Evolutionary conservation across 2,113 vertebrate species (phyloP).

Genomic region (Galbula dea): DNA sequence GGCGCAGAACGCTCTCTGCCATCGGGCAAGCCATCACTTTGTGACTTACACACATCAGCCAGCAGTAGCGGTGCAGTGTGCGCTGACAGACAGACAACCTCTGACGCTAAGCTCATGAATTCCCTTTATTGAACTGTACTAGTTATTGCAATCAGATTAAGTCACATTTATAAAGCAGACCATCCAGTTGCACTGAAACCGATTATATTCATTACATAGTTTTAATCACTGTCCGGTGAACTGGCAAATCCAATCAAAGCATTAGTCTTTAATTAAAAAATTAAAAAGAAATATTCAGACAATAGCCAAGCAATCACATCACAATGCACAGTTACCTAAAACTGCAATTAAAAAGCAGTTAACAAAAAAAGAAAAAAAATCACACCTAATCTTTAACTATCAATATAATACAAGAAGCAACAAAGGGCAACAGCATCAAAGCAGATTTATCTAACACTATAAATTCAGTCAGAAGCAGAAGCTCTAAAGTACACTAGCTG

Average conservation of each 20-base stretch:
- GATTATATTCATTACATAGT: conserved; percentile 96
- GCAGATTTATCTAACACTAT: conserved; percentile 90
- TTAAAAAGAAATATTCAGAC: conserved; percentile 92
- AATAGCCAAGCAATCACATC: conserved; percentile 98
- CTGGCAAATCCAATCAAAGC: conserved; percentile 97
- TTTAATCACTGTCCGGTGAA: conserved; percentile 94
- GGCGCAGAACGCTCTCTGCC: neutral
- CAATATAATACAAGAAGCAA: conserved; percentile 93
- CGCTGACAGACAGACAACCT: conserved; percentile 46
- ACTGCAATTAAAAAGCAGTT: conserved; percentile 80
- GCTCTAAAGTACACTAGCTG: conserved; percentile 86
- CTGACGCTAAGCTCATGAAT: conserved; percentile 74
- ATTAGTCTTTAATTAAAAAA: conserved; percentile 97
- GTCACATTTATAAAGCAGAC: conserved; percentile 99
- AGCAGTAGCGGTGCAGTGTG: neutral
- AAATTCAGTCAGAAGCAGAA: conserved; percentile 84
- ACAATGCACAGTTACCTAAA: conserved; percentile 94
- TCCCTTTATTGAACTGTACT: conserved; percentile 95
- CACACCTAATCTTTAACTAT: conserved; percentile 87
- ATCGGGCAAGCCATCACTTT: neutral
- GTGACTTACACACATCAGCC: neutral
- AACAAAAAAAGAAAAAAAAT: conserved; percentile 62
- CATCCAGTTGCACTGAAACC: conserved; percentile 96
- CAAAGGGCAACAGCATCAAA: conserved; percentile 86
- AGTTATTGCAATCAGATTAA: conserved; percentile 98